Conservation (phyloP, 2,797 vertebrate species). For the Mastacembelus armatus region DNA sequence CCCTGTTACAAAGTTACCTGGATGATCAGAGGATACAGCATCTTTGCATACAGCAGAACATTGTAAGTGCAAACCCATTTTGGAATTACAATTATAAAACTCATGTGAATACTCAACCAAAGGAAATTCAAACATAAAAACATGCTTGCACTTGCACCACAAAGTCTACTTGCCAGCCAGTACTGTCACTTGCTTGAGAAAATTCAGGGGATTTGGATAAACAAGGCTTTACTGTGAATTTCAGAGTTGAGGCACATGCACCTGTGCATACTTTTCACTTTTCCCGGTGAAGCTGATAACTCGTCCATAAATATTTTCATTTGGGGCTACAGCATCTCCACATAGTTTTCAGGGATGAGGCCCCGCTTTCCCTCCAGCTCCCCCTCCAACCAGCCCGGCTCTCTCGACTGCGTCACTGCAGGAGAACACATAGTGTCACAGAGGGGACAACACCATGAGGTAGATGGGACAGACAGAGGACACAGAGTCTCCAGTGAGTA, state of each 20-base stretch:
- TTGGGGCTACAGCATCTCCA: constrained; percentile 89
- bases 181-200: constrained; percentile 27
- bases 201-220: constrained; percentile 34
- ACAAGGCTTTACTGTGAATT: constrained; percentile 35
- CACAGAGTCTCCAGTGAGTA: constrained; percentile 34
- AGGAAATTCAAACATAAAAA: constrained; percentile 34
- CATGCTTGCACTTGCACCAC: constrained; percentile 23
- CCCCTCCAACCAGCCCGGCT: constrained; percentile 98
- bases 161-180: constrained; percentile 26
- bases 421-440: constrained; percentile 62
- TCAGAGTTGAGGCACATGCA: constrained; percentile 37
- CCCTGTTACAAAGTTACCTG: constrained; percentile 42
- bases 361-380: constrained; percentile 95
- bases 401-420: constrained; percentile 93
- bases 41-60: constrained; percentile 48
- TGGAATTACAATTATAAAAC: constrained; percentile 9
- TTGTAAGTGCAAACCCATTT: constrained; percentile 35
- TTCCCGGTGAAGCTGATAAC: constrained; percentile 34
- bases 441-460: constrained; percentile 8
- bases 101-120: constrained; percentile 10
- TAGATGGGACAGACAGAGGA: constrained; percentile 56
- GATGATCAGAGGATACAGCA: constrained; percentile 35
- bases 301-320: constrained; percentile 55
- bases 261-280: constrained; percentile 28
- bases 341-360: constrained; percentile 98